phyloP scores from a whole-genome alignment of 1,140 invertebrate genomes.

The Microplitis demolitor region DNA sequence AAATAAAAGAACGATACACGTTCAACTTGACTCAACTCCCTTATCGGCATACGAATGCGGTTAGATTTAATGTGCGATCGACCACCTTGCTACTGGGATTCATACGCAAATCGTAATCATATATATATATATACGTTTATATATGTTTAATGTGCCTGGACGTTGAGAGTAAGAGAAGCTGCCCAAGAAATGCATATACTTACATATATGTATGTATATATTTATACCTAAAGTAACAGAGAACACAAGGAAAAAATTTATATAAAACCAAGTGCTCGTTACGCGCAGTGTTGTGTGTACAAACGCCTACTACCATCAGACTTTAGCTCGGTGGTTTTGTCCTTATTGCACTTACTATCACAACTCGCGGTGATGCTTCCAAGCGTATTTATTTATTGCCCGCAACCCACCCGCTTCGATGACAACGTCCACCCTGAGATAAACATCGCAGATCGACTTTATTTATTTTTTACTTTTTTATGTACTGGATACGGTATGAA shows the following conservation, averaged over 20 bases:
- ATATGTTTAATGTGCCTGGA: not conserved
- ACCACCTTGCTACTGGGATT: slow-evolving; percentile 40
- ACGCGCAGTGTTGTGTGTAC: slow-evolving; percentile 2
- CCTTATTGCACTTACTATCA: not conserved
- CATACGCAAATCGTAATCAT: slow-evolving; percentile 47
- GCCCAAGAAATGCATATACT: not conserved
- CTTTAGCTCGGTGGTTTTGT: not conserved
- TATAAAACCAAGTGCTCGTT: not conserved
- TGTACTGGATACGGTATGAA: too few relatives aligned
- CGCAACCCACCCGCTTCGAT: slow-evolving; percentile 10
- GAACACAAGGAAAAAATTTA: not conserved
- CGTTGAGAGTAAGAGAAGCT: not conserved
- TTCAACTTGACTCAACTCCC: slow-evolving; percentile 27
- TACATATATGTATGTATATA: too few relatives aligned
- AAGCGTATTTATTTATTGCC: slow-evolving; percentile 11
- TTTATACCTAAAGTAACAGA: too few relatives aligned
- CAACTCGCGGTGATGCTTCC: not conserved
- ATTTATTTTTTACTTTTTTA: not conserved
- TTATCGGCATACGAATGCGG: slow-evolving; percentile 49
- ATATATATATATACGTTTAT: not conserved
- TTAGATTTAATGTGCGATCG: slow-evolving; percentile 58
- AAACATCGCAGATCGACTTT: slow-evolving; percentile 7
- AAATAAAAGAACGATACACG: not conserved
- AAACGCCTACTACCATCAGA: slow-evolving; percentile 1
- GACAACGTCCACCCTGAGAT: slow-evolving; percentile 3